Percentiles rank a stretch among this genome's conserved stretches.
phyloP scores from a whole-genome alignment of 2,888 invertebrate genomes.

The Isotomurus palustris region DNA sequence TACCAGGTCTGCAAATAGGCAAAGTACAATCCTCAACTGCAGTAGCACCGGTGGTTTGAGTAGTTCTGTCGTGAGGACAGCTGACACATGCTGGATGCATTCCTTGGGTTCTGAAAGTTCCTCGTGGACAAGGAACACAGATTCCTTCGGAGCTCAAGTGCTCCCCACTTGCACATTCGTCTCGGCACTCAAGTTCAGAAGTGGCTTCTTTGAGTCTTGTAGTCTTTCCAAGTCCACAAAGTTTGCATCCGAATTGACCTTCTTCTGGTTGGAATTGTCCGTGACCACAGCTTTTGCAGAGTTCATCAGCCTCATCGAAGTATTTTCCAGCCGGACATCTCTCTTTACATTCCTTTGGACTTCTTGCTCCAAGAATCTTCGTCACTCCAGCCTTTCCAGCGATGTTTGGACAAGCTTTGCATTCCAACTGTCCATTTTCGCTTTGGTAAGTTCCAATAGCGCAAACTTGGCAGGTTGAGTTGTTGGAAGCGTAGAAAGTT shows the following conservation, averaged over 20 bases:
- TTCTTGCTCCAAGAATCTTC: constrained; percentile 77
- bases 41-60: constrained; percentile 75
- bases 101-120: constrained; percentile 79
- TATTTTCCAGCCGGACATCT: constrained; percentile 91
- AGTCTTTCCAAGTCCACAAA: constrained; percentile 86
- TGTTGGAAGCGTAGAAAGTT: constrained; percentile 68
- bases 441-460: constrained; percentile 89
- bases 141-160: constrained; percentile 81
- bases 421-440: constrained; percentile 81
- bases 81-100: constrained; percentile 80
- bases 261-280: constrained; percentile 89
- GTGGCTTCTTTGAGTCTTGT: constrained; percentile 86
- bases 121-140: constrained; percentile 86
- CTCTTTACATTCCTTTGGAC: constrained; percentile 54
- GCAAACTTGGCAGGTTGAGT: constrained; percentile 74
- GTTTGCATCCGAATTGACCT: constrained; percentile 80
- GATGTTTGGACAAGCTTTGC: constrained; percentile 82
- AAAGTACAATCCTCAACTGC: constrained; percentile 86
- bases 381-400: constrained; percentile 87
- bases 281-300: constrained; percentile 87
- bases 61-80: constrained; percentile 86
- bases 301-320: constrained; percentile 79
- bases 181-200: constrained; percentile 74
- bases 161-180: constrained; percentile 82
- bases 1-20: constrained; percentile 75